Conservation (phyloP, 2,797 vertebrate species). For the Phoxinus dragarum region DNA sequence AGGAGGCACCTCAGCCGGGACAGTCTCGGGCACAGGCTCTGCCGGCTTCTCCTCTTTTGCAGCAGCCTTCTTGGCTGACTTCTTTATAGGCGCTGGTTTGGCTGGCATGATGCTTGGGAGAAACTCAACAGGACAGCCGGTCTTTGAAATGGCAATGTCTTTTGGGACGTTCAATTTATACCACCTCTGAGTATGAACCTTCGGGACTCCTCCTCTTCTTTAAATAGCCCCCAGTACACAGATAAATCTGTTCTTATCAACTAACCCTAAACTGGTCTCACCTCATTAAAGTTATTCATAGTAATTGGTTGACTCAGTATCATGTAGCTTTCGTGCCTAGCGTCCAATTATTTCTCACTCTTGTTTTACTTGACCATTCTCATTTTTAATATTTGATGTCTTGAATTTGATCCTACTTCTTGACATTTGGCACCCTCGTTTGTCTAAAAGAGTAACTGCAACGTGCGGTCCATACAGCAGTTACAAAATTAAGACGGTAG, state of each 20-base stretch:
- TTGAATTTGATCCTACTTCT: neutral
- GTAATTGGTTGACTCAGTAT: neutral
- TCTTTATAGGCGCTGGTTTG: conserved; percentile 81
- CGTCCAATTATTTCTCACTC: neutral
- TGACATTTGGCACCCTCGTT: conserved; percentile 35
- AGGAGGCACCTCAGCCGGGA: conserved; percentile 14
- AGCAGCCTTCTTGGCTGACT: conserved; percentile 71
- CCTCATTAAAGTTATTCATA: conserved; percentile 3
- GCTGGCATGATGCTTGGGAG: conserved; percentile 74
- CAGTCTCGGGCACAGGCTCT: conserved; percentile 60
- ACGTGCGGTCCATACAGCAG: neutral
- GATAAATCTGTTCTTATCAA: conserved; percentile 32
- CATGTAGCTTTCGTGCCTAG: neutral
- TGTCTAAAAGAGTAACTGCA: conserved; percentile 8
- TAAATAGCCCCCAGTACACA: conserved; percentile 51
- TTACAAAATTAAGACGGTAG: neutral
- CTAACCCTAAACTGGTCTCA: neutral
- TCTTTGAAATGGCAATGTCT: conserved; percentile 56
- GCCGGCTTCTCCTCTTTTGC: conserved; percentile 58
- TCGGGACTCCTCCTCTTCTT: conserved; percentile 73
- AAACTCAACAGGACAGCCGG: conserved; percentile 46
- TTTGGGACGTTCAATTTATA: conserved; percentile 68
- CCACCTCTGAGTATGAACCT: conserved; percentile 46
- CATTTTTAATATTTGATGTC: neutral
- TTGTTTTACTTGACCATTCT: neutral